These are phyloP conservation scores for Agelastica alni DNA, from an alignment of 2,888 invertebrate genomes.

Conservation along the genomic window DNA sequence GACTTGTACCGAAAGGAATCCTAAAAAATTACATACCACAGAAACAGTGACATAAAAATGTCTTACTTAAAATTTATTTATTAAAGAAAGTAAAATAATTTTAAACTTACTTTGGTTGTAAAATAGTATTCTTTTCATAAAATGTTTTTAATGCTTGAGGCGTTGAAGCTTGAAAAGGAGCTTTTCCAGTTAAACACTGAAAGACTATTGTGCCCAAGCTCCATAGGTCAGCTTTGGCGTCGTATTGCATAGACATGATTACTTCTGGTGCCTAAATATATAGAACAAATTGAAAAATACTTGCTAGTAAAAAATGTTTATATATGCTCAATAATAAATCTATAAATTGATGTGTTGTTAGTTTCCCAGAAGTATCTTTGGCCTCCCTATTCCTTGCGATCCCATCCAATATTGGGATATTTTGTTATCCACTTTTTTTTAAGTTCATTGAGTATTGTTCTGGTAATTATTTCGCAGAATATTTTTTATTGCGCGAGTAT, in stretches of 20 bases:
- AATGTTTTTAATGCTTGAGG: slow-evolving; percentile 96
- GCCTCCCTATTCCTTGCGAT: too few species aligned
- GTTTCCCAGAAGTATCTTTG: too few species aligned
- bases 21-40: too few species aligned
- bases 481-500: too few species aligned
- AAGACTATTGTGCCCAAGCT: slow-evolving; percentile 95
- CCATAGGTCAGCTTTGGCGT: slow-evolving; percentile 99
- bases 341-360: too few species aligned
- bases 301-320: neutral
- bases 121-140: slow-evolving; percentile 92
- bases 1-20: slow-evolving; percentile 92
- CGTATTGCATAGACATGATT: slow-evolving; percentile 98
- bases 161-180: slow-evolving; percentile 97
- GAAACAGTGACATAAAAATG: too few species aligned
- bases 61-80: neutral
- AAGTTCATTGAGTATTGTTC: too few species aligned
- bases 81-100: neutral
- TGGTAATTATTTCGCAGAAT: too few species aligned
- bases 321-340: too few species aligned
- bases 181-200: slow-evolving; percentile 93
- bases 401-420: too few species aligned
- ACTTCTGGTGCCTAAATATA: slow-evolving; percentile 89
- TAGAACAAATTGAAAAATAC: neutral
- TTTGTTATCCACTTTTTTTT: too few species aligned
- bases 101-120: slow-evolving; percentile 82